Conservation (phyloP, 1,140 invertebrate genomes). For the Pseudomyrmex dendroicus region DNA sequence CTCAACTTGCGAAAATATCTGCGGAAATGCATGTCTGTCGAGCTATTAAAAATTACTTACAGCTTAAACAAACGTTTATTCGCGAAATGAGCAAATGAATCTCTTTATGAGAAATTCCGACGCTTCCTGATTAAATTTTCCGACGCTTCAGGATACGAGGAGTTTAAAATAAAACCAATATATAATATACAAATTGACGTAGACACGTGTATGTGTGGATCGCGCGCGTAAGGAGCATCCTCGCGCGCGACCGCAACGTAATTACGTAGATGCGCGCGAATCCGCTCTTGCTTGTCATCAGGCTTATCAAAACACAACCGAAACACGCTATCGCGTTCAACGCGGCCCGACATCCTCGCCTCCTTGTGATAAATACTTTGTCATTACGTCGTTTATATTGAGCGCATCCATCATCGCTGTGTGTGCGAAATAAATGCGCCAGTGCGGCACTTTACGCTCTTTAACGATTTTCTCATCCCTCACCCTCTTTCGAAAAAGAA, state of each 20-base stretch:
- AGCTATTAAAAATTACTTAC: no score
- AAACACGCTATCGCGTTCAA: constrained; percentile 16
- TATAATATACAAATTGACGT: neutral
- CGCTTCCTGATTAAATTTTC: constrained; percentile 53
- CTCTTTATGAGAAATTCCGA: neutral
- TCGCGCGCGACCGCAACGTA: constrained; percentile 9
- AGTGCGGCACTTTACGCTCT: constrained; percentile 10
- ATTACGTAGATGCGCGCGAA: constrained; percentile 45
- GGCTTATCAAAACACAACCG: constrained; percentile 52
- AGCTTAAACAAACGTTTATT: no score
- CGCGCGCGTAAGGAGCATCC: constrained; percentile 10
- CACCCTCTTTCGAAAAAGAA: neutral
- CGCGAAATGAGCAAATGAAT: no score
- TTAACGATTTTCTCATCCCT: constrained; percentile 42
- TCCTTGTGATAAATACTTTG: constrained; percentile 44
- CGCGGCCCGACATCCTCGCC: neutral
- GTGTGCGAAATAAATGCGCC: constrained; percentile 39
- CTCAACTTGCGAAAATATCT: no score
- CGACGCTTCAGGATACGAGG: constrained; percentile 14
- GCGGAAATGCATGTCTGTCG: no score
- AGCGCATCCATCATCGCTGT: constrained; percentile 39
- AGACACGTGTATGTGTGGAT: constrained; percentile 5
- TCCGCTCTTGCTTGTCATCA: constrained; percentile 50
- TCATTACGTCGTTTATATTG: constrained; percentile 54
- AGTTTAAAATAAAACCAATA: constrained; percentile 53